Evolutionary conservation across 2,888 invertebrate genomes (phyloP).

Genomic region (Leucophenga maculata): DNA sequence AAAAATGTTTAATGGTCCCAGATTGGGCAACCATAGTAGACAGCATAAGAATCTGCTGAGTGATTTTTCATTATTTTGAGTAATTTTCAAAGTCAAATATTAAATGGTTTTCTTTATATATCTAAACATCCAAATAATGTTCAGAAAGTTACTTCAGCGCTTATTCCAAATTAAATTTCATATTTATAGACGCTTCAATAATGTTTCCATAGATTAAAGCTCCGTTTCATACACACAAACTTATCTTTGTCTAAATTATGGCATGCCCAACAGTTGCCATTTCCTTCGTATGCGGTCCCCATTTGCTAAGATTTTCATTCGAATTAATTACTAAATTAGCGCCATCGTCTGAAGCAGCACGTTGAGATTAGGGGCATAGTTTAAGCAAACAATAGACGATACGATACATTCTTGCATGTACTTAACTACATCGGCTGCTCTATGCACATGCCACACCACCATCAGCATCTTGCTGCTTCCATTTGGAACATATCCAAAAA

Average conservation of each 20-base stretch:
- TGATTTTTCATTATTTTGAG: no score
- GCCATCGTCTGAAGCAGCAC: slow-evolving; percentile 5
- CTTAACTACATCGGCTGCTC: no score
- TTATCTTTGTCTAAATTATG: not conserved
- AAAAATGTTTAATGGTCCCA: no score
- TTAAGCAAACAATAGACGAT: not conserved
- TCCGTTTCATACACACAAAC: not conserved
- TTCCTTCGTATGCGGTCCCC: not conserved
- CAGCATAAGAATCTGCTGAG: no score
- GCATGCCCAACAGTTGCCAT: not conserved
- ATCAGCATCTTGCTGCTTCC: not conserved
- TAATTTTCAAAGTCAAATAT: no score
- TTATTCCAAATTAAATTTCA: no score
- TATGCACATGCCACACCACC: not conserved
- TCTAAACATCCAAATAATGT: no score
- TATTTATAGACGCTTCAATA: not conserved
- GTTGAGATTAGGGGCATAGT: not conserved
- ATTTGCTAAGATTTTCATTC: slow-evolving; percentile 35
- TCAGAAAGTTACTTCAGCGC: no score
- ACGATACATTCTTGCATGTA: no score
- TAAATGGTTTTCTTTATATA: no score
- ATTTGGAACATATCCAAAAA: not conserved
- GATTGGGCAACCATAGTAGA: no score
- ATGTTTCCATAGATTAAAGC: not conserved
- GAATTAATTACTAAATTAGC: slow-evolving; percentile 51